Evolutionary conservation across 92 coral and sea anemone genomes (phyloP).

Genomic region (Bergia puertoricense): DNA sequence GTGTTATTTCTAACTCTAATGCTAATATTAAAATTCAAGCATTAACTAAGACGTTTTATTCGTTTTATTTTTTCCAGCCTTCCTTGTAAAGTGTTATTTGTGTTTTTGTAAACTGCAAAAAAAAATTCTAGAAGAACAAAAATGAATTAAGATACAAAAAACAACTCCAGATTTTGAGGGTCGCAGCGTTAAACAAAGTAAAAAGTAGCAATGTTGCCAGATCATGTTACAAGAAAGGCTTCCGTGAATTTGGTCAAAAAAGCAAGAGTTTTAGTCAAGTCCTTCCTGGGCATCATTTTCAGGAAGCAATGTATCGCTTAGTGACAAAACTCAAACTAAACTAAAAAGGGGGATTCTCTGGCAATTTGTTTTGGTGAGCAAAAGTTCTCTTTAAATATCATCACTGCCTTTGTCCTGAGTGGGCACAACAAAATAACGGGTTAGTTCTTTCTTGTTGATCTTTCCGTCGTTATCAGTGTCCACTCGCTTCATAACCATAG

Average conservation of each 20-base stretch:
- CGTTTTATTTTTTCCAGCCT: too few relatives aligned
- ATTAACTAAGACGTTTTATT: too few relatives aligned
- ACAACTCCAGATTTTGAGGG: neutral
- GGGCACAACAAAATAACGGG: neutral
- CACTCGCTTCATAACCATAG: neutral
- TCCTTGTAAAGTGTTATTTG: too few relatives aligned
- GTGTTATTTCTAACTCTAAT: too few relatives aligned
- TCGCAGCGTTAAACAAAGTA: neutral
- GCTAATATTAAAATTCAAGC: too few relatives aligned
- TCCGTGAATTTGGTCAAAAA: neutral
- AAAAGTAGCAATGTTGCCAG: neutral
- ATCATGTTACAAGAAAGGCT: too few relatives aligned
- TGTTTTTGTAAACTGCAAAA: too few relatives aligned
- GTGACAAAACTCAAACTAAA: neutral
- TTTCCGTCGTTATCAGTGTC: neutral
- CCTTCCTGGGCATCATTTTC: neutral
- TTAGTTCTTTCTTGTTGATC: conserved; percentile 12
- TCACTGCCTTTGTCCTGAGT: neutral
- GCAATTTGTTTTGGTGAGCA: too few relatives aligned
- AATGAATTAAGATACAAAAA: too few relatives aligned
- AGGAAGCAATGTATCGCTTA: neutral
- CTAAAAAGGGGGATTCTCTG: too few relatives aligned
- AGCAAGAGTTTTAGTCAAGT: neutral
- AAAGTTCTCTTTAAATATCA: too few relatives aligned
- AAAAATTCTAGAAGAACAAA: neutral